Evolutionary conservation across 2,888 invertebrate species (phyloP).

Genomic region (Luffia ferchaultella): DNA sequence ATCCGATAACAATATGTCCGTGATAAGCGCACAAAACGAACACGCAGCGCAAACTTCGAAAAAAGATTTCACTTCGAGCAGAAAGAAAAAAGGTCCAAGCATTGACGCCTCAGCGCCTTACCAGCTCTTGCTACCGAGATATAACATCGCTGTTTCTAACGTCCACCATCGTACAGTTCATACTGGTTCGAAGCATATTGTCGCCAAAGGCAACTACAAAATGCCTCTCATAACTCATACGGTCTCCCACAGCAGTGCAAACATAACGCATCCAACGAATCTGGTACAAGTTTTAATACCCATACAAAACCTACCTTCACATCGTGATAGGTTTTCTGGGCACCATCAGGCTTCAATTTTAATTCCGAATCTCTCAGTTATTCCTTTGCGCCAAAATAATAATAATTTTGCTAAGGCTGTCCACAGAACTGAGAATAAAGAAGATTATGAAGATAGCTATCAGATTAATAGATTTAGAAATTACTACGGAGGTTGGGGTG

Average conservation of each 20-base stretch:
- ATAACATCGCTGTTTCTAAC: conserved; percentile 20
- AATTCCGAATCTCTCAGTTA: conserved; percentile 39
- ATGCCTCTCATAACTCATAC: conserved; percentile 30
- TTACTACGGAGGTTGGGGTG: conserved; percentile 46
- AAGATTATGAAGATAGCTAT: conserved; percentile 26
- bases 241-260: conserved; percentile 25
- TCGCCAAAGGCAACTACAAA: conserved; percentile 24
- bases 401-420: conserved; percentile 22
- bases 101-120: conserved; percentile 24
- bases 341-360: conserved; percentile 29
- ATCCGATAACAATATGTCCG: background rate
- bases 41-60: background rate
- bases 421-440: conserved; percentile 21
- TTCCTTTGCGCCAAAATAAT: conserved; percentile 34
- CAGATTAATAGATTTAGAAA: conserved; percentile 33
- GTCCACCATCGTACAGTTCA: conserved; percentile 28
- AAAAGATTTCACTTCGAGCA: background rate
- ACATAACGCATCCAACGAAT: conserved; percentile 26
- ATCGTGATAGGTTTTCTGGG: conserved; percentile 10
- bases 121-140: conserved; percentile 28
- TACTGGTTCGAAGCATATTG: conserved; percentile 22
- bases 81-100: conserved; percentile 15
- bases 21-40: too few species aligned
- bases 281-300: conserved; percentile 32
- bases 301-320: conserved; percentile 16